Conservation (phyloP, 2,888 invertebrate genomes). For the Dryomyza anilis region DNA sequence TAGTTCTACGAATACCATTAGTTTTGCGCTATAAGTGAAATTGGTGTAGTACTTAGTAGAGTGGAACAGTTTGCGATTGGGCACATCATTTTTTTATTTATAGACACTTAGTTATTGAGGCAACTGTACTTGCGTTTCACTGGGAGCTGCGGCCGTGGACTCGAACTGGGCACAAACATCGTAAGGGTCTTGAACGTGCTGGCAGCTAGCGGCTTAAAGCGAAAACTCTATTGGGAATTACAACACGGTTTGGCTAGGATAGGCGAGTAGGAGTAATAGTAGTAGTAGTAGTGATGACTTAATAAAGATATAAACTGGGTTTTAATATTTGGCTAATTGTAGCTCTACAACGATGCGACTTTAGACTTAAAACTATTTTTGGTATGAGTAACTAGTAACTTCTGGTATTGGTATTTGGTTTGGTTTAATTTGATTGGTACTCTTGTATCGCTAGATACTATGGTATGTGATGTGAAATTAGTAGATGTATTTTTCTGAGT, state of each 20-base stretch:
- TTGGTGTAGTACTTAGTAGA: too few relatives aligned
- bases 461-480: background rate
- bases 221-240: slow-evolving; percentile 19
- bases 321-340: slow-evolving; percentile 38
- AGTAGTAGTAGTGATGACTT: slow-evolving; percentile 1
- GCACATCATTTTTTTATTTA: too few relatives aligned
- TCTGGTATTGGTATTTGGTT: slow-evolving; percentile 8
- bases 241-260: slow-evolving; percentile 11
- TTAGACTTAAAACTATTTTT: slow-evolving; percentile 23
- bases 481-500: background rate
- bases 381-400: slow-evolving; percentile 12
- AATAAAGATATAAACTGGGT: background rate
- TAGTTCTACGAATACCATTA: too few relatives aligned
- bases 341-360: background rate
- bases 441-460: too few relatives aligned
- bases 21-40: too few relatives aligned
- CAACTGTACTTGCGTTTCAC: slow-evolving; percentile 20
- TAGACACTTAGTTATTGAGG: slow-evolving; percentile 4
- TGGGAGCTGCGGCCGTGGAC: background rate
- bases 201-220: background rate
- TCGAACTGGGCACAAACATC: background rate
- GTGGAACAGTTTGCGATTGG: too few relatives aligned
- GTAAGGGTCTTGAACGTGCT: background rate
- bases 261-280: background rate
- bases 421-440: background rate